Evolutionary conservation across 2,797 vertebrate species (phyloP).

Genomic region (Neostethus bicornis): DNA sequence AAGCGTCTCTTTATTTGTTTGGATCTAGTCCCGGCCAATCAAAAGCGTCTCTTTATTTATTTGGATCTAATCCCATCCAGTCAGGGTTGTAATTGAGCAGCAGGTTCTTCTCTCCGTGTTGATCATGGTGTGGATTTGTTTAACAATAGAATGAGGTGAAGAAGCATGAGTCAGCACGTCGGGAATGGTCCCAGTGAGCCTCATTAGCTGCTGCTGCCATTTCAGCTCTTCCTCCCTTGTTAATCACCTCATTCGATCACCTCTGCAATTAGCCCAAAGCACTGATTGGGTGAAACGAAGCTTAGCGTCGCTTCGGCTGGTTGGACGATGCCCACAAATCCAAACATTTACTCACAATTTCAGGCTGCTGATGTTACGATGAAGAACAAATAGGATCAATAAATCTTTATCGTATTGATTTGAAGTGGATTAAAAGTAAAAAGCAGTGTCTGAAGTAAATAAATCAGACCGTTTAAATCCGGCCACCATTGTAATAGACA

Average conservation of each 20-base stretch:
- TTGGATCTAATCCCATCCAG: too few species aligned
- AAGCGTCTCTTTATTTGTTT: too few species aligned
- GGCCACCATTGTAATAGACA: too few species aligned
- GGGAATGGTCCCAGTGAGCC: constrained; percentile 80
- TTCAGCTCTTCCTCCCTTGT: constrained; percentile 75
- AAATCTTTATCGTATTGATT: not conserved
- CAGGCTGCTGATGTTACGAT: not conserved
- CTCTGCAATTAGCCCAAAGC: constrained; percentile 64
- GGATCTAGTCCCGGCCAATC: too few species aligned
- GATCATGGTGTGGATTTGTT: too few species aligned
- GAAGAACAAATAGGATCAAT: not conserved
- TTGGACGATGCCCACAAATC: constrained; percentile 1
- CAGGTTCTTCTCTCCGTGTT: too few species aligned
- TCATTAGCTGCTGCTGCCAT: constrained; percentile 83
- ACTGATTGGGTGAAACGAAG: constrained; percentile 57
- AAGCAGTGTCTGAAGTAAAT: too few species aligned
- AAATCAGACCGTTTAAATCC: too few species aligned
- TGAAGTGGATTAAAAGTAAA: not conserved
- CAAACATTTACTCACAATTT: not conserved
- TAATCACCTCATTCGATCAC: constrained; percentile 81
- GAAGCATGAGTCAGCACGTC: too few species aligned
- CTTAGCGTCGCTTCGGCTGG: constrained; percentile 16
- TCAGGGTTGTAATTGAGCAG: too few species aligned
- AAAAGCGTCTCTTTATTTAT: too few species aligned
- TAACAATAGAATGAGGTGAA: too few species aligned